Evolutionary conservation across 2,797 vertebrate genomes (phyloP), one percentile per base, ranked within the genome.

Genomic region (Neostethus bicornis): DNA sequence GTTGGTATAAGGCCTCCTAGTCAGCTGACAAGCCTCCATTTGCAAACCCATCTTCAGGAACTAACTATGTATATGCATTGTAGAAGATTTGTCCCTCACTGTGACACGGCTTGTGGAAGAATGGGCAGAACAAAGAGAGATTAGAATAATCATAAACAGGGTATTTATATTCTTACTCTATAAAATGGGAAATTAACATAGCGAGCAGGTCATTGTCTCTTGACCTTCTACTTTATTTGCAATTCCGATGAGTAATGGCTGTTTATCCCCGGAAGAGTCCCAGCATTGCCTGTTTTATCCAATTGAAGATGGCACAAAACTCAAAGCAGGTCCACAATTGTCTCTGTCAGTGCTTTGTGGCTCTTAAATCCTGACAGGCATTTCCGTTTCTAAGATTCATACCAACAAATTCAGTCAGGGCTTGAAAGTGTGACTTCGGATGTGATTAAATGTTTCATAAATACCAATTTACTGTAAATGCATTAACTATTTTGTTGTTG

Each of bases 201-300:
- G 77, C 66, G 45, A 51, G 78, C 63, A 80, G 85, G 87, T 91
- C 88, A 82, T 73, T 66, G 77, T 87, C 86, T 87, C 81, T 80
- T 81, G 79, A 87, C 89, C 88, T 90, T 87, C 79, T 14, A 61
- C 61, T 61, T 37, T 17, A 89, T 91, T 89, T 90, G 87, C 87
- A 91, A 90, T 92, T 91, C 89, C 75, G 81, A 90, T 91, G 84
- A 85, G 81, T 46, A 56, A 74, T 56, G 64, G 78, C 74, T 87
- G 85, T 87, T 87, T 88, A 78, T 81, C 79, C 66, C 74, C 66
- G 14, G 73, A 51, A 53, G 51, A 62, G 52, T 43, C 49, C 68
- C 58, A 52, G 55, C 41, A 14, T 59, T 75, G 79, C 72, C 58
- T 78, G 66, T 71, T 79, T 81, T 59, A 57, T 62, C 65, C 66